Conservation (phyloP, 2,113 vertebrate species). For the Micronycteris hirsuta region DNA sequence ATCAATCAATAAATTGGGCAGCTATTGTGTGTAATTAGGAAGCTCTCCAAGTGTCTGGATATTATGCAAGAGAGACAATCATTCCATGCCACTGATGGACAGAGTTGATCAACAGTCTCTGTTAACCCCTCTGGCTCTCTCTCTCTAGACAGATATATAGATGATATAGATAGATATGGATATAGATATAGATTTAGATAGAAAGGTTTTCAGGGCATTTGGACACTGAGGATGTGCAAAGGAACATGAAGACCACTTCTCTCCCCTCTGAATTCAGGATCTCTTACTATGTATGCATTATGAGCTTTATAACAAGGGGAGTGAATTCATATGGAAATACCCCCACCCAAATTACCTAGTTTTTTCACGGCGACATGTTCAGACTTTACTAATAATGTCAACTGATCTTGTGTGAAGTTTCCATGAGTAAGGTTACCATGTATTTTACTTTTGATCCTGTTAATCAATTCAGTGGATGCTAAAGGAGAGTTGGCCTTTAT, state of each 20-base stretch:
- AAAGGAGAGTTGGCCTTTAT: conserved; percentile 70
- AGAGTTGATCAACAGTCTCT: background rate
- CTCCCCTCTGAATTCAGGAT: background rate
- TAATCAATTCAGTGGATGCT: background rate
- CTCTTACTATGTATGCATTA: background rate
- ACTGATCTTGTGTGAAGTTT: conserved; percentile 38
- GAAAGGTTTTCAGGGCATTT: background rate
- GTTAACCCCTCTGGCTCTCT: background rate
- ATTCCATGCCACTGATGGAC: background rate
- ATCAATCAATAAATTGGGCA: conserved; percentile 23
- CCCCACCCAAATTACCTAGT: conserved; percentile 72
- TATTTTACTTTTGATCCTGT: conserved; percentile 63
- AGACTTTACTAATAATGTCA: conserved; percentile 55
- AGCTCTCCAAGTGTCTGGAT: background rate
- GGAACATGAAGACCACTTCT: background rate
- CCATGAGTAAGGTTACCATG: conserved; percentile 29
- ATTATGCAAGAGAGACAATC: background rate
- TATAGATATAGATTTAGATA: background rate
- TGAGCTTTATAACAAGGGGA: background rate
- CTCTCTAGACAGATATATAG: too few species aligned
- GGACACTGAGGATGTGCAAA: background rate
- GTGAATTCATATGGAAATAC: background rate
- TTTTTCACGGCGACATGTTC: conserved; percentile 54
- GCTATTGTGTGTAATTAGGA: background rate
- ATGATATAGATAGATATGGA: background rate